These are phyloP conservation scores for Deilephila elpenor DNA, from an alignment of 2,888 invertebrate species.

Conservation along the genomic window DNA sequence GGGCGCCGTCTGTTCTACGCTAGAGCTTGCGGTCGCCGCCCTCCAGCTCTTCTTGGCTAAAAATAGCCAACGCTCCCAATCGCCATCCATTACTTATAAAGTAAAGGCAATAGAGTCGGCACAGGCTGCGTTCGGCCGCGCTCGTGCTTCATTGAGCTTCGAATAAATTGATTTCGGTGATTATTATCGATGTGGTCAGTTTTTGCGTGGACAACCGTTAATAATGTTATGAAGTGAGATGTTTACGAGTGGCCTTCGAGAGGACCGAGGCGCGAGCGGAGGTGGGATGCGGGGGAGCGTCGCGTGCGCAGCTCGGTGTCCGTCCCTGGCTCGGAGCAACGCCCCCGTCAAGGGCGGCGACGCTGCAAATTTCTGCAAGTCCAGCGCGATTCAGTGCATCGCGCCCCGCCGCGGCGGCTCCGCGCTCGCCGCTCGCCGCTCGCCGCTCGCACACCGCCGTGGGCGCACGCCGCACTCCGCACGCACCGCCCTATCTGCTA, in stretches of 20 bases:
- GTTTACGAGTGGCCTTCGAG: constrained; percentile 48
- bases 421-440: constrained; percentile 73
- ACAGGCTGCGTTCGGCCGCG: constrained; percentile 16
- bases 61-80: constrained; percentile 58
- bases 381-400: constrained; percentile 82
- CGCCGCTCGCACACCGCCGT: constrained; percentile 63
- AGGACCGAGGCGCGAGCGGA: constrained; percentile 44
- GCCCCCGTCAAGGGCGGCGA: constrained; percentile 85
- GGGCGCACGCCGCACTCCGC: constrained; percentile 61
- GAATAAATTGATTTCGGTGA: constrained; percentile 25
- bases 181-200: constrained; percentile 29
- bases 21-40: constrained; percentile 73
- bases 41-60: constrained; percentile 70
- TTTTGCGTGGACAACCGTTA: constrained; percentile 40
- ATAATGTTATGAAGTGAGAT: constrained; percentile 47
- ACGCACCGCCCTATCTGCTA: constrained; percentile 74
- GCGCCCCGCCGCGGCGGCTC: constrained; percentile 83
- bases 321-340: constrained; percentile 84
- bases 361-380: constrained; percentile 84
- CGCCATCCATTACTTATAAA: constrained; percentile 26
- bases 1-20: constrained; percentile 59
- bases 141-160: background rate
- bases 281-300: constrained; percentile 73
- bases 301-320: constrained; percentile 80
- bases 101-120: constrained; percentile 24